Evolutionary conservation across 2,113 vertebrate species (phyloP), one percentile per base, ranked within the genome.

Genomic region (Crotophaga sulcirostris): DNA sequence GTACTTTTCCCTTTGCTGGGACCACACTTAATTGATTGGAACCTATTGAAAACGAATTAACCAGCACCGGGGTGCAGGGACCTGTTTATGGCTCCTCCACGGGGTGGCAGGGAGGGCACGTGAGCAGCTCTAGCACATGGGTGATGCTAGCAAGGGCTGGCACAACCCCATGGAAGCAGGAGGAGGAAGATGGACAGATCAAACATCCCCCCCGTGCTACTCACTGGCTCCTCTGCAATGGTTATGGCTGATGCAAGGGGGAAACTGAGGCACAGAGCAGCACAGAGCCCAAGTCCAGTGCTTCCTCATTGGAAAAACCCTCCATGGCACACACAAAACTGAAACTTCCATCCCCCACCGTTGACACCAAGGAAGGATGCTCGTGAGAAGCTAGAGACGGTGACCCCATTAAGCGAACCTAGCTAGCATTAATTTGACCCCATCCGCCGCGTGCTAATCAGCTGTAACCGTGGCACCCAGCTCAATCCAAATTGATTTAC

Each of bases 41-140:
- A 97, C 97, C 97, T 98, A 98, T 97, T 97, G 98, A 98, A 98
- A 98, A 98, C 98, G 98, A 98, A 98, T 99, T 98, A 98, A 97
- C 95, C 87, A n/a, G 96, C 98, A 81, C 97, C 55, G 38, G 97
- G 97, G 97, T 28, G 78, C 97, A n/a, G 88, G 97, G 96, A 95
- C 96, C 97, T 96, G 97, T 96, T 97, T 97, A 96, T 77, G 64
- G 90, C 97, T 96, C 89, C 96, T 97, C 96, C 0, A 4, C 33
- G 14, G 83, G 42, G 90, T 62, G 85, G 91, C 12, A 8, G 51
- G 70, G 93, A 66, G 40, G 68, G 81, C 84, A 42, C 4, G 5
- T 3, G 94, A 96, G 67, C 1, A 14, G 52, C 49, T 58, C 38
- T 3, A 2, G 13, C 79, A 68, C 0, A 5, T 5, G 6, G 75